Evolutionary conservation across 1,140 invertebrate genomes (phyloP).

Genomic region (Drosophila dunni): DNA sequence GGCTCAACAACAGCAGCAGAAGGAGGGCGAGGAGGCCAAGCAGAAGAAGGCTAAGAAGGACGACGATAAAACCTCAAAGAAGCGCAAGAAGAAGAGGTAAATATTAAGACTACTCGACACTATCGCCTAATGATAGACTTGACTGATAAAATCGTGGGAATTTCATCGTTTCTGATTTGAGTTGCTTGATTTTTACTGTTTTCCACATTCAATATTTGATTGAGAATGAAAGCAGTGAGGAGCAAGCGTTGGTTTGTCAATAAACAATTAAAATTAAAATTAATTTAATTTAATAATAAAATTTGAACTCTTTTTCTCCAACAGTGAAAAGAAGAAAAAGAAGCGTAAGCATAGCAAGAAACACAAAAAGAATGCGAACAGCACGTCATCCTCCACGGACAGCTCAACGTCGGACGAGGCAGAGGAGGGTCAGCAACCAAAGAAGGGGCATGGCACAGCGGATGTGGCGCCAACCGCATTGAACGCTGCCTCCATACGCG

Average conservation of each 20-base stretch:
- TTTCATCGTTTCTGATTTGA: too few relatives aligned
- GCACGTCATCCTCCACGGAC: constrained; percentile 67
- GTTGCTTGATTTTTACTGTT: too few relatives aligned
- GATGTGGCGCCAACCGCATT: constrained; percentile 81
- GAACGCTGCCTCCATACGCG: constrained; percentile 88
- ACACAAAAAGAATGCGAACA: constrained; percentile 85
- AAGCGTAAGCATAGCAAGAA: constrained; percentile 88
- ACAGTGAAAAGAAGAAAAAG: constrained; percentile 85
- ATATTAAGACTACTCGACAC: neutral
- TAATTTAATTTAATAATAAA: too few relatives aligned
- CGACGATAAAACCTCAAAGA: constrained; percentile 77
- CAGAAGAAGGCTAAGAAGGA: constrained; percentile 80
- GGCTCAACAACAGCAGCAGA: constrained; percentile 87
- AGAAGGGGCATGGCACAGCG: constrained; percentile 43
- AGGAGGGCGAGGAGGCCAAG: constrained; percentile 84
- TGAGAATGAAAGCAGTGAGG: neutral
- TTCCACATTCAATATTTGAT: too few relatives aligned
- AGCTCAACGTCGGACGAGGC: constrained; percentile 84
- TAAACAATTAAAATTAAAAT: neutral
- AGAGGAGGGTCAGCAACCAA: constrained; percentile 81
- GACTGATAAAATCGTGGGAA: too few relatives aligned
- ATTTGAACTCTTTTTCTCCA: neutral
- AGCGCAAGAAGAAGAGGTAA: constrained; percentile 78
- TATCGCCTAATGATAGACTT: neutral
- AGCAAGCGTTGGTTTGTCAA: constrained; percentile 6